Evolutionary conservation across 2,888 invertebrate genomes (phyloP).

Genomic region (Epinotia nisella): DNA sequence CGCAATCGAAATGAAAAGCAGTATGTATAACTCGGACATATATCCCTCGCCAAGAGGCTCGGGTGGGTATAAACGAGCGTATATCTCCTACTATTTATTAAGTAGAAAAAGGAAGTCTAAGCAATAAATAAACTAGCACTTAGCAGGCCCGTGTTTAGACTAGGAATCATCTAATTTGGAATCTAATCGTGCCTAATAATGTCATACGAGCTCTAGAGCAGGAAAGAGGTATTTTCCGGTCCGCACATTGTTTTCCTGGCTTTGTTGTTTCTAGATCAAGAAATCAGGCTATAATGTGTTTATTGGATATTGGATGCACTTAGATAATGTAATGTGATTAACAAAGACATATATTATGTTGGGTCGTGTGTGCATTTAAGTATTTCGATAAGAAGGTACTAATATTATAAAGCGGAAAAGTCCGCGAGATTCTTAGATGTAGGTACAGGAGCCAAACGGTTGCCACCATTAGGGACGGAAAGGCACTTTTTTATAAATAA

Average conservation of each 20-base stretch:
- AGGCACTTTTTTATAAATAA: too few relatives aligned
- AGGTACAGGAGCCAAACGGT: too few relatives aligned
- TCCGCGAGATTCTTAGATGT: too few relatives aligned
- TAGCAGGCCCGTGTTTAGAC: constrained; percentile 19
- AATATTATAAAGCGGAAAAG: too few relatives aligned
- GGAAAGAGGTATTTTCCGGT: constrained; percentile 22
- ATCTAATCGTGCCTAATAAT: constrained; percentile 12
- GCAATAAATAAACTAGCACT: not conserved
- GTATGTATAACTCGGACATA: too few relatives aligned
- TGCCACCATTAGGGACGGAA: too few relatives aligned
- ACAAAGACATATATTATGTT: not conserved
- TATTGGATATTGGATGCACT: too few relatives aligned
- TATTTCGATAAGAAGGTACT: too few relatives aligned
- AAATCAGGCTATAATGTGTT: not conserved
- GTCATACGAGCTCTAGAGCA: constrained; percentile 18
- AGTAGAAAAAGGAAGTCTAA: constrained; percentile 8
- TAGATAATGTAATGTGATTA: not conserved
- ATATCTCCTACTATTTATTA: too few relatives aligned
- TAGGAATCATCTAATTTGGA: constrained; percentile 15
- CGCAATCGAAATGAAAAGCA: too few relatives aligned
- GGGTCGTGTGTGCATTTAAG: not conserved
- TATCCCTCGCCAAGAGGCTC: too few relatives aligned
- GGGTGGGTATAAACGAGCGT: too few relatives aligned
- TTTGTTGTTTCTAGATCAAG: not conserved
- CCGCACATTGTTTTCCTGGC: constrained; percentile 13